These are phyloP conservation scores for Phenganax stokvisi DNA, from an alignment of 92 coral and sea anemone species.

Conservation along the genomic window DNA sequence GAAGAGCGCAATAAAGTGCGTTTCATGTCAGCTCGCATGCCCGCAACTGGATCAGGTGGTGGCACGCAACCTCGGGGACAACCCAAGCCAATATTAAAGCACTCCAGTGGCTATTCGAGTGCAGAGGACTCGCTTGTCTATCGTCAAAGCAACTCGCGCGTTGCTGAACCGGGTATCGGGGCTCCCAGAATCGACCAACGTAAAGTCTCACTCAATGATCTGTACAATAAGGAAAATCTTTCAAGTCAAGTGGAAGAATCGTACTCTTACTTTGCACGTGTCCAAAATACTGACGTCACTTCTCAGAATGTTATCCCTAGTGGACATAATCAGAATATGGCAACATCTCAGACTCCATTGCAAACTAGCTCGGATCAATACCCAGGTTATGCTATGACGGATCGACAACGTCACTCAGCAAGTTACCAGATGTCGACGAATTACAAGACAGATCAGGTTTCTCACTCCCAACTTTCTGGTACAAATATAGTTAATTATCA, in stretches of 20 bases:
- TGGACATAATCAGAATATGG: background rate
- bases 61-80: slow-evolving; percentile 22
- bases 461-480: too few relatives aligned
- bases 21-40: slow-evolving; percentile 79
- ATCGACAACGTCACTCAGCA: background rate
- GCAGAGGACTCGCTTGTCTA: slow-evolving; percentile 28
- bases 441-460: too few relatives aligned
- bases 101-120: slow-evolving; percentile 59
- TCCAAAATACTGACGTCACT: background rate
- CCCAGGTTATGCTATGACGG: background rate
- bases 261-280: background rate
- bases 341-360: background rate
- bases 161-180: background rate
- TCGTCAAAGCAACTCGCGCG: background rate
- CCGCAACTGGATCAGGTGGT: slow-evolving; percentile 69
- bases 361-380: background rate
- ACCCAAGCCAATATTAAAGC: slow-evolving; percentile 73
- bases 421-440: background rate
- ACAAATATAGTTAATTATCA: too few relatives aligned
- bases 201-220: background rate
- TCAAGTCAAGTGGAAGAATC: background rate
- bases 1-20: slow-evolving; percentile 71
- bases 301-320: background rate
- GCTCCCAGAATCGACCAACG: background rate
- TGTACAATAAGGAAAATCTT: background rate